A percentile compares a stretch with the other conserved stretches of the same genome.
phyloP scores from a whole-genome alignment of 2,888 invertebrate species.

The Helicoverpa assulta region DNA sequence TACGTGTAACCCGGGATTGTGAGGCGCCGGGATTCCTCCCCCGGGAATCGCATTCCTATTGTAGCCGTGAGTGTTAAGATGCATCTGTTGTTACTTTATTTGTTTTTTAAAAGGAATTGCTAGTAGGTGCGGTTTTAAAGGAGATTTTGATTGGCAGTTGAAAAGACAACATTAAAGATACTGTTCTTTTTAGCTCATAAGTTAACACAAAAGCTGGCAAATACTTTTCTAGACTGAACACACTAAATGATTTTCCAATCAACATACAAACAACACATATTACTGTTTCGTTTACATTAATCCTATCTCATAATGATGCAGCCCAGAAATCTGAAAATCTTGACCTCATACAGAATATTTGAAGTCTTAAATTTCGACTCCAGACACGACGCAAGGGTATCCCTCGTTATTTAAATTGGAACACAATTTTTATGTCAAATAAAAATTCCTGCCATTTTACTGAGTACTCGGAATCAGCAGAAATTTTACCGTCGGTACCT shows the following conservation, averaged over 20 bases:
- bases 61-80: conserved; percentile 15
- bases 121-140: background rate
- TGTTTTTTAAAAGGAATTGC: conserved; percentile 4
- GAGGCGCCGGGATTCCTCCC: conserved; percentile 61
- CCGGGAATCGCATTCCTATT: conserved; percentile 66
- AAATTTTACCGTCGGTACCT: background rate
- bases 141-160: background rate
- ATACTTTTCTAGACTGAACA: too few species aligned
- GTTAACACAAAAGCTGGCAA: too few species aligned
- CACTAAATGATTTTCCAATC: too few species aligned
- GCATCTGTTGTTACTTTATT: conserved; percentile 14
- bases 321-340: background rate
- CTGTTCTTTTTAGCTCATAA: too few species aligned
- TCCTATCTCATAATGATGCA: background rate
- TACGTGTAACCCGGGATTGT: conserved; percentile 57
- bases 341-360: conserved; percentile 6
- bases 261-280: too few species aligned
- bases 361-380: conserved; percentile 21
- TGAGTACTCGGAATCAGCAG: conserved; percentile 11
- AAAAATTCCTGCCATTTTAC: conserved; percentile 20
- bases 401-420: conserved; percentile 54
- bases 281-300: background rate
- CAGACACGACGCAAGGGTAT: conserved; percentile 13
- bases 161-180: too few species aligned
- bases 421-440: conserved; percentile 40